These are phyloP conservation scores for Battus philenor DNA, from an alignment of 1,140 invertebrate genomes.

Conservation along the genomic window DNA sequence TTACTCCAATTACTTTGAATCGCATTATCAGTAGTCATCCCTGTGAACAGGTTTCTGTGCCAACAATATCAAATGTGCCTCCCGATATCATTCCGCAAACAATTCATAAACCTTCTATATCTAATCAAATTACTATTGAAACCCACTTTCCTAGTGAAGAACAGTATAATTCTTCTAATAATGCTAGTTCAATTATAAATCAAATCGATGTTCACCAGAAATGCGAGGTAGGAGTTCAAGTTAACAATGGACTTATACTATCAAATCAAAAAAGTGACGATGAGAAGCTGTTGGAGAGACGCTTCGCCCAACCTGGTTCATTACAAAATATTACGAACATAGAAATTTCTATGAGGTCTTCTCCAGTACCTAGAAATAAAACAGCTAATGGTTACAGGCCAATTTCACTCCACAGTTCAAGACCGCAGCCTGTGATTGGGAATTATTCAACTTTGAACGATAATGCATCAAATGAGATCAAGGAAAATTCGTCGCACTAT, in stretches of 20 bases:
- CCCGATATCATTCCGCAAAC: constrained; percentile 69
- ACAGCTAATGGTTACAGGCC: constrained; percentile 57
- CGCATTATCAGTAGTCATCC: constrained; percentile 58
- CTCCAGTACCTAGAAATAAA: constrained; percentile 41
- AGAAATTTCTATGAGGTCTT: constrained; percentile 64
- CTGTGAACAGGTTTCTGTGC: constrained; percentile 34
- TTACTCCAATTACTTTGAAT: constrained; percentile 63
- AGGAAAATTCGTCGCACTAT: constrained; percentile 63
- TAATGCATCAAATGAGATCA: constrained; percentile 57
- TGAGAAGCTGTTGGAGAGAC: constrained; percentile 70
- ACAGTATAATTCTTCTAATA: constrained; percentile 40
- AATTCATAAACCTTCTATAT: constrained; percentile 50
- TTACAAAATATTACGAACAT: constrained; percentile 72
- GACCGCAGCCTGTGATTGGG: constrained; percentile 34
- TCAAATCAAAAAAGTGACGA: constrained; percentile 73
- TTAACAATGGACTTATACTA: constrained; percentile 40
- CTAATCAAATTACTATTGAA: constrained; percentile 62
- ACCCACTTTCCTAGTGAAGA: constrained; percentile 62
- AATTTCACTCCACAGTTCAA: constrained; percentile 58
- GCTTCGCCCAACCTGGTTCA: constrained; percentile 50
- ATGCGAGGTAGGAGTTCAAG: constrained; percentile 57
- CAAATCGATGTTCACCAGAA: constrained; percentile 38
- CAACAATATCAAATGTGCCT: constrained; percentile 45
- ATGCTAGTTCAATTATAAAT: constrained; percentile 28
- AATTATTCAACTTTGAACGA: constrained; percentile 37